A percentile compares a stretch with the other conserved stretches of the same genome.
Evolutionary conservation across 1,140 invertebrate species (phyloP).

Genomic region (Meloidogyne hapla): DNA sequence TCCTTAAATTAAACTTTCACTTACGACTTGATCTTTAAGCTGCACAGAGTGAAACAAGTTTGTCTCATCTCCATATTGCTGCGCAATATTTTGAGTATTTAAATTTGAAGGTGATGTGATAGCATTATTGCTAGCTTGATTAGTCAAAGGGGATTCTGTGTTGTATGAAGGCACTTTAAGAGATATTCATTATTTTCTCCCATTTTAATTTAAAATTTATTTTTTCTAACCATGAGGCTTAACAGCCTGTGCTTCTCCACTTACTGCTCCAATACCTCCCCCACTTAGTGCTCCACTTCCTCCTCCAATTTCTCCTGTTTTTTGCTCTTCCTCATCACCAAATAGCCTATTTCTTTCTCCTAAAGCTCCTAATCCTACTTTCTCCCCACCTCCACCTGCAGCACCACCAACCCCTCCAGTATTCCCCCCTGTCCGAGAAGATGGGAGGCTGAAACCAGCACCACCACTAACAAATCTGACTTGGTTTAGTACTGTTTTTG

Average conservation of each 20-base stretch:
- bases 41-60: not conserved
- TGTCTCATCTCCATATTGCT: not conserved
- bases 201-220: too few relatives aligned
- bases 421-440: not conserved
- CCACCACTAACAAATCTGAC: not conserved
- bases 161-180: not conserved
- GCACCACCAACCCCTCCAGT: not conserved
- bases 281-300: not conserved
- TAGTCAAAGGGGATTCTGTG: not conserved
- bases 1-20: too few relatives aligned
- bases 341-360: not conserved
- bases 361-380: not conserved
- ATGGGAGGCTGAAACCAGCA: not conserved
- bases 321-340: too few relatives aligned
- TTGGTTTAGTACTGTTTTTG: conserved; percentile 4
- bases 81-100: not conserved
- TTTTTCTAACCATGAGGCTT: not conserved
- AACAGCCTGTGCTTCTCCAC: not conserved
- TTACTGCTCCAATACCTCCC: not conserved
- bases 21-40: conserved; percentile 19
- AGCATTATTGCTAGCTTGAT: not conserved
- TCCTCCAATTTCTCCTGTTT: not conserved
- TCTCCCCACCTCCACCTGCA: not conserved
- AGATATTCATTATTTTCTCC: too few relatives aligned
- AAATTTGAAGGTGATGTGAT: not conserved